Evolutionary conservation across 2,888 invertebrate species (phyloP).

Genomic region (Apotomis betuletana): DNA sequence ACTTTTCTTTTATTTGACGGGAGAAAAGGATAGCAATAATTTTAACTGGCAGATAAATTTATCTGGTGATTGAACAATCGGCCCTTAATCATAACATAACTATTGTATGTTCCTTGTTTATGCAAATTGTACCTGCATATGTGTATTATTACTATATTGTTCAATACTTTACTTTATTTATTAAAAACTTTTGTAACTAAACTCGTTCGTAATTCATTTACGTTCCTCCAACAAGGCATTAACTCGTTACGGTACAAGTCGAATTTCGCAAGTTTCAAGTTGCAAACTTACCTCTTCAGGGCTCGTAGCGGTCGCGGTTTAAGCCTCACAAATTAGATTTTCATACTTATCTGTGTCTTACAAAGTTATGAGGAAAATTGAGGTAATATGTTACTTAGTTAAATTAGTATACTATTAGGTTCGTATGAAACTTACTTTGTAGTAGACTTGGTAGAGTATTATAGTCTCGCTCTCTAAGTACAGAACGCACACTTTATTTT

Average conservation of each 20-base stretch:
- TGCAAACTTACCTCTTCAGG: constrained; percentile 12
- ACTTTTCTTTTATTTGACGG: too few relatives aligned
- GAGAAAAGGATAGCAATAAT: too few relatives aligned
- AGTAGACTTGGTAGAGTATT: too few relatives aligned
- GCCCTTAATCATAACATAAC: too few relatives aligned
- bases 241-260: constrained; percentile 21
- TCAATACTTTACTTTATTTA: neutral
- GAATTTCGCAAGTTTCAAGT: constrained; percentile 16
- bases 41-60: too few relatives aligned
- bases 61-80: too few relatives aligned
- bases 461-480: too few relatives aligned
- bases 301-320: constrained; percentile 17
- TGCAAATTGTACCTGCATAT: too few relatives aligned
- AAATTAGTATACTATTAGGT: constrained; percentile 21
- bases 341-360: constrained; percentile 19
- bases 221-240: neutral
- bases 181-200: neutral
- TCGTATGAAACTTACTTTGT: neutral
- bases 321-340: constrained; percentile 33
- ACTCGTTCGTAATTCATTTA: neutral
- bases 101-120: too few relatives aligned
- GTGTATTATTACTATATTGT: too few relatives aligned
- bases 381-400: constrained; percentile 20
- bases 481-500: too few relatives aligned
- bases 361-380: constrained; percentile 12